Evolutionary conservation across 1,140 invertebrate species (phyloP).

Genomic region (Popillia japonica): DNA sequence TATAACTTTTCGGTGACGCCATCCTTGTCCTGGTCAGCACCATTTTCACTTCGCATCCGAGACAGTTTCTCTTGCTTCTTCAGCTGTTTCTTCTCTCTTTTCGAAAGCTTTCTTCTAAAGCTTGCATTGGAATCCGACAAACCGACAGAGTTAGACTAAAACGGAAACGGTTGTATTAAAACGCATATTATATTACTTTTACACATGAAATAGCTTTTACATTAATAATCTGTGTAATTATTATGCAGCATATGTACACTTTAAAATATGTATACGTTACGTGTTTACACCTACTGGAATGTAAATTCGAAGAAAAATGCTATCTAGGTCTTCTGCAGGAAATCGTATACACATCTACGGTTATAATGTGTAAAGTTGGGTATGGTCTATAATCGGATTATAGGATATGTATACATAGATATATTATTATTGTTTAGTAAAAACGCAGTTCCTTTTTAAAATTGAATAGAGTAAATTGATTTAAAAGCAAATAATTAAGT

Average conservation of each 20-base stretch:
- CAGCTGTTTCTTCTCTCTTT: conserved; percentile 97
- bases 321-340: conserved; percentile 12
- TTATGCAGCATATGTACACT: background rate
- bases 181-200: background rate
- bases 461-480: too few species aligned
- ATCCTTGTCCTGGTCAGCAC: conserved; percentile 77
- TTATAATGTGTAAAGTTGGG: background rate
- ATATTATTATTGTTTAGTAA: too few species aligned
- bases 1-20: conserved; percentile 93
- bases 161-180: conserved; percentile 43
- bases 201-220: background rate
- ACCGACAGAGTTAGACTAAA: conserved; percentile 66
- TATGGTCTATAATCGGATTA: too few species aligned
- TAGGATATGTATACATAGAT: too few species aligned
- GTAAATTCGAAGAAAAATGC: background rate
- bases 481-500: too few species aligned
- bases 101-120: conserved; percentile 93
- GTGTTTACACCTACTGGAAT: background rate
- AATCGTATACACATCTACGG: background rate
- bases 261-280: conserved; percentile 4
- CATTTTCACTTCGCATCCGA: conserved; percentile 80
- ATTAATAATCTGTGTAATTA: background rate
- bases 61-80: conserved; percentile 97
- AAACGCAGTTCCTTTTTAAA: too few species aligned
- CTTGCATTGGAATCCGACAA: conserved; percentile 70